Conservation (phyloP, 2,797 vertebrate genomes). For the Prunella strophiata region DNA sequence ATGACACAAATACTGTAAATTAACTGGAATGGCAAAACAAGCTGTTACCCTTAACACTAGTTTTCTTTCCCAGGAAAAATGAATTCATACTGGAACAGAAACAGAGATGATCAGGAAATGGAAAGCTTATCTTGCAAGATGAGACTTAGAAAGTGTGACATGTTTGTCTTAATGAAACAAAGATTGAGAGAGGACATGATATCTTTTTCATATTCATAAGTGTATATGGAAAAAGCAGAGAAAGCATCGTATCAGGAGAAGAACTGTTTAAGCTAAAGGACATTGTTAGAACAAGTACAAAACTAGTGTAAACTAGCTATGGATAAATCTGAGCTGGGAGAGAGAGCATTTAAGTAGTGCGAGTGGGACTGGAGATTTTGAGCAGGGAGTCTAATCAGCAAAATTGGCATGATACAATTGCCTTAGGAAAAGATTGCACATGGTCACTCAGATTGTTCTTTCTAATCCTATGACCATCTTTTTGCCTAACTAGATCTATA, state of each 20-base stretch:
- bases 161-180: not conserved
- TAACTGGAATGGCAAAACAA: not conserved
- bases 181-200: not conserved
- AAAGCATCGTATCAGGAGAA: not conserved
- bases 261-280: not conserved
- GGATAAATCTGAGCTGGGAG: not conserved
- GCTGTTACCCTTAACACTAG: not conserved
- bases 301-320: not conserved
- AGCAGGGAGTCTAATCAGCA: not conserved
- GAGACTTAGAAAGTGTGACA: not conserved
- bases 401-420: not conserved
- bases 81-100: not conserved
- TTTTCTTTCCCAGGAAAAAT: not conserved
- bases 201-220: not conserved
- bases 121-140: slow-evolving; percentile 25
- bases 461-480: not conserved
- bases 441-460: accelerated
- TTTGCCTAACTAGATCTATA: not conserved
- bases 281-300: not conserved
- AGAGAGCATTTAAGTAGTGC: not conserved
- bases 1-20: not conserved
- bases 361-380: accelerated
- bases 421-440: not conserved
- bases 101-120: slow-evolving; percentile 17
- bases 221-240: not conserved